Conservation (phyloP, 92 coral and sea anemone species). For the Pocillopora grandis region DNA sequence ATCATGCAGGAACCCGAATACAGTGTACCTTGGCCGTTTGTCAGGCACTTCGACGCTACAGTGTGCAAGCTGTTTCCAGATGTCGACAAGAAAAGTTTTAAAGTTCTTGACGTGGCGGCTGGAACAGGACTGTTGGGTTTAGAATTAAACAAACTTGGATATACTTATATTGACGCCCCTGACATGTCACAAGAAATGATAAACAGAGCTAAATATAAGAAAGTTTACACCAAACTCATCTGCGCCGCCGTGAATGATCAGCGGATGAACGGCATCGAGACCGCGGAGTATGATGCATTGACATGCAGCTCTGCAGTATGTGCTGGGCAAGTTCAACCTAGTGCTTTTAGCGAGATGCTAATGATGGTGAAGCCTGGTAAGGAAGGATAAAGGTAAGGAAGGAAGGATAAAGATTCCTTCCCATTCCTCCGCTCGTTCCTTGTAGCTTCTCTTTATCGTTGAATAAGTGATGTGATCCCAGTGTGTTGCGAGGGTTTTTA, state of each 20-base stretch:
- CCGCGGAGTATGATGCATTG: not conserved
- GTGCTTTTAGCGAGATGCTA: not conserved
- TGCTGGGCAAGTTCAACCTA: not conserved
- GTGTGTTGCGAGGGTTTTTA: no score
- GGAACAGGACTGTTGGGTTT: slow-evolving; percentile 32
- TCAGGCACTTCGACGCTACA: not conserved
- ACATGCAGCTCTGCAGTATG: slow-evolving; percentile 2
- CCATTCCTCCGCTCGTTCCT: no score
- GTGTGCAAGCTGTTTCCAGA: not conserved
- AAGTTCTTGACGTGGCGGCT: slow-evolving; percentile 41
- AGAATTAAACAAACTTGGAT: slow-evolving; percentile 33
- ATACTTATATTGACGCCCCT: slow-evolving; percentile 25
- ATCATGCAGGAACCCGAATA: not conserved
- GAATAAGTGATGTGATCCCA: no score
- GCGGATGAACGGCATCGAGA: not conserved
- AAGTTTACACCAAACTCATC: not conserved
- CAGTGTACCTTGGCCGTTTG: not conserved
- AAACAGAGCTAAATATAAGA: slow-evolving; percentile 26
- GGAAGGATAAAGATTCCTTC: no score
- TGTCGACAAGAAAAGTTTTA: not conserved
- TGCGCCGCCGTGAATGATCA: not conserved
- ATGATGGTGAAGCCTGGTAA: not conserved
- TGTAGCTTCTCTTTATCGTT: no score
- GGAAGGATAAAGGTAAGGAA: no score
- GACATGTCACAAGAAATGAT: slow-evolving; percentile 37